Base-by-base conservation (phyloP, 2,888 invertebrate species). In the Ophonus ardosiacus region DNA sequence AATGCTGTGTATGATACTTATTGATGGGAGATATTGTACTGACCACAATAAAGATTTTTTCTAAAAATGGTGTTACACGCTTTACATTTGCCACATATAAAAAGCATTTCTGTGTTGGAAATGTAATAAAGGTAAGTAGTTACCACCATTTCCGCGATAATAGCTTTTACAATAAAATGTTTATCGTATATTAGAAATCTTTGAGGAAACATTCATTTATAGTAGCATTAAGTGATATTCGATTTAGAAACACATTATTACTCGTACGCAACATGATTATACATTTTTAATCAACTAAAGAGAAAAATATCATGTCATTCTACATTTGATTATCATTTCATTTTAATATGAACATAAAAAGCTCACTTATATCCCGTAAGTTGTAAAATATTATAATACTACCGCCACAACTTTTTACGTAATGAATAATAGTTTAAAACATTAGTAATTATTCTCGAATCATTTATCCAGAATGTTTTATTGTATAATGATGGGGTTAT, bases 181-280 rank as follows among this genome's bases (percentile, higher is more conserved):
- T 68, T 68, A 68, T 68, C 68, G 68, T 68, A 68, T 68, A 38
- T n/a, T 68, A 68, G 38, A 68, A 68, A 68, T 68, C 68, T 68
- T 38, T 31, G 31, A 31, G 38, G 17, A 68, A 65, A 68, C 24
- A 31, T 15, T 68, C 5, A 68, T 31, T 38, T 68, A 68, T 31
- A 31, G 5, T 31, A 3, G 21, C 15, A 63, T 2, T 61, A 61
- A 0, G 17, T 17, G 13, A 24, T 21, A 63, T 63, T 18, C 31
- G 31, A 31, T 31, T 31, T 31, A 31, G 31, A 63, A 63, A 63
- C 57, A 17, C 15, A 59, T 59, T 56, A n/a, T 15, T 56, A 56
- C 15, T 56, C 15, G 6, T 56, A 56, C n/a, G n/a, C 15, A 56
- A 56, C 6, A 56, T 56, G 15, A n/a, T 56, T 56, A 13, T 56